Conservation (phyloP, 2,888 invertebrate genomes). For the Teleiodes luculella region DNA sequence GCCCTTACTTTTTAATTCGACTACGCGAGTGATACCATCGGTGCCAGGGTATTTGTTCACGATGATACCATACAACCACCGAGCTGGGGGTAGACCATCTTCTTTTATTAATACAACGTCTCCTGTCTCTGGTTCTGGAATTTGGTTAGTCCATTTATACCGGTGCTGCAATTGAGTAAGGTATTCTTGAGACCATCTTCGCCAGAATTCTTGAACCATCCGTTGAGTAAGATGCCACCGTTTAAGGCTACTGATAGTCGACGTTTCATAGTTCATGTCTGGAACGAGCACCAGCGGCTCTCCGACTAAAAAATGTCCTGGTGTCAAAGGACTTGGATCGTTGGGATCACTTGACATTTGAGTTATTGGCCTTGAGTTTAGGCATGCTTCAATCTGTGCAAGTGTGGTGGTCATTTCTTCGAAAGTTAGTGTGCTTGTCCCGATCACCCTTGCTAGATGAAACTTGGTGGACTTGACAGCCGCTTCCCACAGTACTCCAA, state of each 20-base stretch:
- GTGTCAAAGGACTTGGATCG: constrained; percentile 23
- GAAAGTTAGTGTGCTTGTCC: constrained; percentile 17
- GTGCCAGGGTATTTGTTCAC: constrained; percentile 13
- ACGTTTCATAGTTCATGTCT: constrained; percentile 13
- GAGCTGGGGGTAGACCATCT: constrained; percentile 13
- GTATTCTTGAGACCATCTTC: constrained; percentile 26
- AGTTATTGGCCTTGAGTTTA: constrained; percentile 24
- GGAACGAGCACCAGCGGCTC: constrained; percentile 25
- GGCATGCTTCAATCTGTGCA: constrained; percentile 25
- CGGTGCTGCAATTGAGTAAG: constrained; percentile 24
- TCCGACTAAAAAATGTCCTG: constrained; percentile 30
- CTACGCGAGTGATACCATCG: constrained; percentile 17
- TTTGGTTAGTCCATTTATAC: constrained; percentile 24
- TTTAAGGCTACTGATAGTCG: constrained; percentile 15
- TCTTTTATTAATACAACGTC: constrained; percentile 24
- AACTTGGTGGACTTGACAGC: not conserved
- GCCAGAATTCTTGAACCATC: constrained; percentile 28
- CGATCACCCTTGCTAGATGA: constrained; percentile 14
- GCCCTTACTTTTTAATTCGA: too few species aligned
- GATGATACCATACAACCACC: constrained; percentile 15
- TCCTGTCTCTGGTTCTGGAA: constrained; percentile 23
- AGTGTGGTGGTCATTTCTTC: constrained; percentile 24
- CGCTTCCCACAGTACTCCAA: too few species aligned
- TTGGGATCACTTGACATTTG: constrained; percentile 11
- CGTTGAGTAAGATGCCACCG: constrained; percentile 29